Evolutionary conservation across 2,888 invertebrate genomes (phyloP), one percentile per base, ranked within the genome.

Genomic region (Ferrisia virgata): DNA sequence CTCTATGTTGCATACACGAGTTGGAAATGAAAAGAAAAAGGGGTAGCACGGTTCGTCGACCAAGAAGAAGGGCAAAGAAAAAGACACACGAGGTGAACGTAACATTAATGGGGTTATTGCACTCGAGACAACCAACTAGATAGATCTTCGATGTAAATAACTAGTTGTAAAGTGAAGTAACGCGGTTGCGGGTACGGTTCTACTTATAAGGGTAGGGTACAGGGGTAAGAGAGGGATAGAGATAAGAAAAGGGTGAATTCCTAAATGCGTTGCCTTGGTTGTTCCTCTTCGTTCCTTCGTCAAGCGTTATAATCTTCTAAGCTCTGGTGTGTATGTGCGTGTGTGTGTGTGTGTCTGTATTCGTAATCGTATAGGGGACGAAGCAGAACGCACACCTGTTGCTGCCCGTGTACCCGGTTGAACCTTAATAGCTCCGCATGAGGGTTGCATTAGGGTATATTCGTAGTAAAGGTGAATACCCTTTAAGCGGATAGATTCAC

Each of bases 91-190:
- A 82, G 82, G 82, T 82, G 82, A 83, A 83, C 83, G 76, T 43
- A 72, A 72, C 76, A 22, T 76, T 76, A 83, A 83, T 83, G 83
- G 83, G 83, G 83, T 83, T 83, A 83, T 83, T 83, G 83, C 83
- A 64, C 64, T 76, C 83, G 69, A n/a, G 8, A 53, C 3, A 22
- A 22, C 53, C 53, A 47, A 69, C n/a, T n/a, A n/a, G n/a, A n/a
- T n/a, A n/a, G n/a, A n/a, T n/a, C n/a, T n/a, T n/a, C n/a, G 40
- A 69, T 83, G 83, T 83, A 83, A 83, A 83, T 83, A 83, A 76
- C 72, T 36, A 76, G 83, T 69, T 82, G 33, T 39, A 64, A 82
- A 72, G 36, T 18, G 39, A 28, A 33, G 72, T 1, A 1, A 8
- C 1, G 53, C 6, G 47, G 25, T 58, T 43, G 79, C 79, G 79